phyloP scores from a whole-genome alignment of 2,888 invertebrate species.

The Blastobasis lacticolella region DNA sequence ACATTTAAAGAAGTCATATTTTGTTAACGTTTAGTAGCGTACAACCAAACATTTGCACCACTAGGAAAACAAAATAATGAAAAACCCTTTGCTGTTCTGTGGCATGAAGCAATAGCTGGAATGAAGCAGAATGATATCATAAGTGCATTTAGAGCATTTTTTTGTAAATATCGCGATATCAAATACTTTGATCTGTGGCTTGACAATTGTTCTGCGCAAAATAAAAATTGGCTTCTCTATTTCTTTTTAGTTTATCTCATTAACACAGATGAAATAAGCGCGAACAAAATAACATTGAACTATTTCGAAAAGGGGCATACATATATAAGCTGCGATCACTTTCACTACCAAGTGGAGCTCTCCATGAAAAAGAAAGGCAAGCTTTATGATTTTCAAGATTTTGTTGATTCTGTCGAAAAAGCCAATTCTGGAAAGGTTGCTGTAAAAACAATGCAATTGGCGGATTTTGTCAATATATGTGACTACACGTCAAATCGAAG shows the following conservation, averaged over 20 bases:
- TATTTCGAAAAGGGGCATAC: constrained; percentile 18
- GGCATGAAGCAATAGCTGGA: constrained; percentile 28
- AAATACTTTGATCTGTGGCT: too few species aligned
- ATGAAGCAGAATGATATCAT: constrained; percentile 25
- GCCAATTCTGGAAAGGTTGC: constrained; percentile 13
- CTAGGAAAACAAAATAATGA: neutral
- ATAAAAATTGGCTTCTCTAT: too few species aligned
- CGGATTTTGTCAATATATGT: constrained; percentile 15
- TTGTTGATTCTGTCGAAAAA: constrained; percentile 14
- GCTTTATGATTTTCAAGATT: constrained; percentile 17
- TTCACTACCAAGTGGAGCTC: constrained; percentile 2
- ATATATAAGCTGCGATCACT: neutral
- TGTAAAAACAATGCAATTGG: constrained; percentile 9
- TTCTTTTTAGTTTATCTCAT: too few species aligned
- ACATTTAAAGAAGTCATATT: constrained; percentile 16
- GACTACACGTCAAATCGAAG: constrained; percentile 17
- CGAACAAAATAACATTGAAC: constrained; percentile 14
- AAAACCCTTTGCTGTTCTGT: constrained; percentile 12
- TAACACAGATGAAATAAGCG: too few species aligned
- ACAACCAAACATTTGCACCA: constrained; percentile 17
- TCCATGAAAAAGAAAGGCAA: constrained; percentile 15
- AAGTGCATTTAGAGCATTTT: constrained; percentile 8
- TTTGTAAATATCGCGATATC: too few species aligned
- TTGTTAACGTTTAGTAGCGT: constrained; percentile 13
- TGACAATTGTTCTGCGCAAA: too few species aligned